phyloP scores from a whole-genome alignment of 2,113 vertebrate genomes.

The Crotalus helleri region DNA sequence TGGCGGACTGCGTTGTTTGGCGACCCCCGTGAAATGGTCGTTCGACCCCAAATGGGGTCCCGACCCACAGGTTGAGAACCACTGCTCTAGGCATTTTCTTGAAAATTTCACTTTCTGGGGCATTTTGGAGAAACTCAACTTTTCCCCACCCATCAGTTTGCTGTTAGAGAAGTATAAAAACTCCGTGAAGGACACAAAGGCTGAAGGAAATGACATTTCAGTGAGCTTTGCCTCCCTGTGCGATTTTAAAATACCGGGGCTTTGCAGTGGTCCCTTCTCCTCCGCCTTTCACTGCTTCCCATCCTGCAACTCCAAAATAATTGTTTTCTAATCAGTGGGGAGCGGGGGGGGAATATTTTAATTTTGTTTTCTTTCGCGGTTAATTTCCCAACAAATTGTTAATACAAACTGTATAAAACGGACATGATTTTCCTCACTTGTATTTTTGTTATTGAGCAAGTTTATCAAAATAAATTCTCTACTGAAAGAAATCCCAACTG shows the following conservation, averaged over 20 bases:
- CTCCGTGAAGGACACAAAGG: slow-evolving; percentile 62
- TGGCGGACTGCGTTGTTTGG: too few species aligned
- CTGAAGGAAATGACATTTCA: slow-evolving; percentile 65
- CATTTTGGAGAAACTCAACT: background rate
- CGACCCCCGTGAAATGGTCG: too few species aligned
- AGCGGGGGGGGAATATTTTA: background rate
- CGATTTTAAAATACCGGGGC: slow-evolving; percentile 52
- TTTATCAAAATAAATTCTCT: slow-evolving; percentile 87
- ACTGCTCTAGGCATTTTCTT: background rate
- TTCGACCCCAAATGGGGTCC: too few species aligned
- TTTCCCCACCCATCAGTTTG: slow-evolving; percentile 29
- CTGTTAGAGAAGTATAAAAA: slow-evolving; percentile 22
- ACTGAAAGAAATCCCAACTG: slow-evolving; percentile 59
- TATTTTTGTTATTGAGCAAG: slow-evolving; percentile 86
- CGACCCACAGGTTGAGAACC: too few species aligned
- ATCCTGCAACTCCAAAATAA: slow-evolving; percentile 54
- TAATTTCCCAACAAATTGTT: slow-evolving; percentile 75
- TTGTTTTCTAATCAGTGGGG: slow-evolving; percentile 70
- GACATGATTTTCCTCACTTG: slow-evolving; percentile 84
- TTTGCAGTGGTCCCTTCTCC: slow-evolving; percentile 55
- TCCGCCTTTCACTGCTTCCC: slow-evolving; percentile 32
- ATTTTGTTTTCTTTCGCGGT: slow-evolving; percentile 19
- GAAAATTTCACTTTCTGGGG: background rate
- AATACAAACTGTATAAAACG: slow-evolving; percentile 80
- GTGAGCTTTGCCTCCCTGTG: slow-evolving; percentile 36